phyloP scores from a whole-genome alignment of 2,888 invertebrate species.

The Dexiosoma caninum region DNA sequence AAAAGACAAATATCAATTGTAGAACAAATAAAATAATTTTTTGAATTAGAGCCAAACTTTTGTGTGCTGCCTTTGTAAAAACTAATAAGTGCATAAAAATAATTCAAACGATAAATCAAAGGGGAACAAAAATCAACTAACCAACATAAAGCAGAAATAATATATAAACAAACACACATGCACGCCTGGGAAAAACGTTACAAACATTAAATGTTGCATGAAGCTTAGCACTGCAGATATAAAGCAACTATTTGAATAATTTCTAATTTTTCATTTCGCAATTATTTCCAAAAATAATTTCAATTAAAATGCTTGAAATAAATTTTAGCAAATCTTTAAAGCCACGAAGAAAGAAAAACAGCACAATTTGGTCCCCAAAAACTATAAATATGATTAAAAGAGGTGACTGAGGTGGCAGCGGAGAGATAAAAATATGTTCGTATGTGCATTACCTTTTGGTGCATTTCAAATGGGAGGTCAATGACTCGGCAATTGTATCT shows the following conservation, averaged over 20 bases:
- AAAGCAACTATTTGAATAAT: neutral
- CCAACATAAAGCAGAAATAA: slow-evolving; percentile 4
- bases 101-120: slow-evolving; percentile 17
- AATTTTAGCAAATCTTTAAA: neutral
- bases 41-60: slow-evolving; percentile 29
- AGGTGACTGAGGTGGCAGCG: neutral
- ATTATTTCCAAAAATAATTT: neutral
- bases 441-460: neutral
- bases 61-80: slow-evolving; percentile 1
- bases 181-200: neutral
- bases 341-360: neutral
- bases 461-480: slow-evolving; percentile 21
- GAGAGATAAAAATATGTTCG: neutral
- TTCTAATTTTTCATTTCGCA: neutral
- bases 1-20: too few species aligned
- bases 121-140: neutral
- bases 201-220: slow-evolving; percentile 1
- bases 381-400: neutral
- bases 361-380: neutral
- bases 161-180: neutral
- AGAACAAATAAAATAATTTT: slow-evolving; percentile 13
- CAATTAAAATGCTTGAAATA: neutral
- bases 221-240: slow-evolving; percentile 15
- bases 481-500: slow-evolving; percentile 33
- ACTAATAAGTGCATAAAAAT: slow-evolving; percentile 27